Percentiles rank a stretch among this genome's conserved stretches.
Conservation (phyloP, 1,140 invertebrate species). For the Aphaenogaster floridana region DNA sequence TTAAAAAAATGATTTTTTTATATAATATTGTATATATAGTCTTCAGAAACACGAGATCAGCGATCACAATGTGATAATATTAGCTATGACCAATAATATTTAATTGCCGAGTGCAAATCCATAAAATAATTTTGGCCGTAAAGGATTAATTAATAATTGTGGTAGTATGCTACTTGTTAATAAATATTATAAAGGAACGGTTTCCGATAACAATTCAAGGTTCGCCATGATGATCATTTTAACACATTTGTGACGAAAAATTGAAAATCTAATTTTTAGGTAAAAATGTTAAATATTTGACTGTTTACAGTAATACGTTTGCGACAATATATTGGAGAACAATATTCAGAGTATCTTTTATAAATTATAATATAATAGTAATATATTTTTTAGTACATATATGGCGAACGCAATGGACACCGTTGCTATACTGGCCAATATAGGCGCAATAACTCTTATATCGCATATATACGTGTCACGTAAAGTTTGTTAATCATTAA, state of each 20-base stretch:
- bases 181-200: constrained; percentile 42
- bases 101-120: constrained; percentile 4
- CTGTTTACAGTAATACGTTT: background rate
- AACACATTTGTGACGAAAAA: background rate
- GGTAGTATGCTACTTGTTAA: constrained; percentile 21
- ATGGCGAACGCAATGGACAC: background rate
- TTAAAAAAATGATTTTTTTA: constrained; percentile 5
- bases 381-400: background rate
- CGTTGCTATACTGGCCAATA: background rate
- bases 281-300: constrained; percentile 7
- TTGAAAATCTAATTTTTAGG: background rate
- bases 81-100: constrained; percentile 1
- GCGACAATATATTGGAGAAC: background rate
- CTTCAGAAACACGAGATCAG: background rate
- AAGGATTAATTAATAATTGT: constrained; percentile 43
- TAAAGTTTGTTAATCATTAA: background rate
- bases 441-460: constrained; percentile 15
- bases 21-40: background rate
- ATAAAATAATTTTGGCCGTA: constrained; percentile 16
- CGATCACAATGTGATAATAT: background rate
- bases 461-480: background rate
- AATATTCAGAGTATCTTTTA: background rate
- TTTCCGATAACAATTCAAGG: background rate
- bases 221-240: background rate
- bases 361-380: constrained; percentile 10